Base-by-base conservation (phyloP, 2,888 invertebrate genomes). In the Eilema depressum region DNA sequence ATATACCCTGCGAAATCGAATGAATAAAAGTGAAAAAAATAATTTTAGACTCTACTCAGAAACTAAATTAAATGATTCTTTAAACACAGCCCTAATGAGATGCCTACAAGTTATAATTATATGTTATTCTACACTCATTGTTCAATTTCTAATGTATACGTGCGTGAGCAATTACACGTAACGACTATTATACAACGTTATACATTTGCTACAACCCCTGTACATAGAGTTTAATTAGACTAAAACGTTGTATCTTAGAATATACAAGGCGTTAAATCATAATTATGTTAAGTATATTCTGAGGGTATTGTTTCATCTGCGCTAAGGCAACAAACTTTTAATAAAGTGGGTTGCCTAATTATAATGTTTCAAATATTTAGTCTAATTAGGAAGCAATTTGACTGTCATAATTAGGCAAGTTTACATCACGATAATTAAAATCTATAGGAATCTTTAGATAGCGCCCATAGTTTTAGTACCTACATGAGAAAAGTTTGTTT, bases 101-200 rank as follows among this genome's bases (percentile, higher is more conserved):
- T 62, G 23, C 28, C 61, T 26, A 63, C 53, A 28, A 59, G 23
- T 59, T 66, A 59, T 66, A 70, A 63, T 63, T 57, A 47, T 30
- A 47, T 63, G 41, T 63, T 63, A 57, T 63, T 59, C 59, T 30
- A 56, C 63, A 57, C 57, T 57, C 70, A 63, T 70, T 63, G 70
- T 70, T 70, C 41, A 59, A 59, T 70, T 60, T 60, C 60, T 23
- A 59, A 66, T 65, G 53, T 65, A 53, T 53, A 53, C 53, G n/a
- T 60, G n/a, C 28, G 28, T 12, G 57, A 25, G 57, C 28, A 61
- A 61, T 61, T 33, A 61, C n/a, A 30, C 53, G n/a, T 41, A 10
- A n/a, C 20, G 47, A 53, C 53, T n/a, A 53, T n/a, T 53, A 53
- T 53, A 20, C 7, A 53, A 53, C 20, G n/a, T 33, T 30, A 20